Conservation (phyloP, 2,888 invertebrate species). For the Pegoplata infirma region DNA sequence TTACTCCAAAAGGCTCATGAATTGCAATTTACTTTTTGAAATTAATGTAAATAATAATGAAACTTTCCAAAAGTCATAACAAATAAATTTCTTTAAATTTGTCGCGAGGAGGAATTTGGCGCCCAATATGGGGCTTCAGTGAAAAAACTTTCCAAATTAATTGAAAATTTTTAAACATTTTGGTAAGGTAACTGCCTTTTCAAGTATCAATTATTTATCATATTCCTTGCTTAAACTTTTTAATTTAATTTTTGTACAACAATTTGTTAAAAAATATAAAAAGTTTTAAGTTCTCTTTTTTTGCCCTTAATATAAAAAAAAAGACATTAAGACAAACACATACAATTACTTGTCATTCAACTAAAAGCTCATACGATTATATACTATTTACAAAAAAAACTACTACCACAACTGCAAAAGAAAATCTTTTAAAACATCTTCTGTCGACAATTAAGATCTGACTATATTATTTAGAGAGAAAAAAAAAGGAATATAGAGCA, state of each 20-base stretch:
- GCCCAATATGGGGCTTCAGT: no score
- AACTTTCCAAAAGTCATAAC: no score
- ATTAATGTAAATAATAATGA: no score
- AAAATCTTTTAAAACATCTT: constrained; percentile 1
- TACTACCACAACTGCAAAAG: not conserved
- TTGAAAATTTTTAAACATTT: no score
- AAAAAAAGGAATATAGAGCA: constrained; percentile 1
- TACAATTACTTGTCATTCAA: not conserved
- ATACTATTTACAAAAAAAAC: not conserved
- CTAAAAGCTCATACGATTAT: not conserved
- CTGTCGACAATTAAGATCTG: not conserved
- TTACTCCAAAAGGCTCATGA: no score
- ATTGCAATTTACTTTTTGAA: no score
- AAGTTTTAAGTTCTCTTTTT: not conserved
- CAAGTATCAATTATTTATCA: no score
- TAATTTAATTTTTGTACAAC: not conserved
- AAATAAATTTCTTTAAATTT: no score
- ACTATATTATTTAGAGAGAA: not conserved
- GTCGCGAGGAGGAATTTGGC: no score
- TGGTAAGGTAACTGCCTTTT: no score
- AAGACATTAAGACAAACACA: not conserved
- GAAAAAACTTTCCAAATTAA: no score
- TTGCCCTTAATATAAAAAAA: not conserved
- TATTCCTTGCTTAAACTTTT: not conserved
- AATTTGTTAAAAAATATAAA: not conserved